phyloP scores from a whole-genome alignment of 2,888 invertebrate genomes.

The Iselma pallidipennis region DNA sequence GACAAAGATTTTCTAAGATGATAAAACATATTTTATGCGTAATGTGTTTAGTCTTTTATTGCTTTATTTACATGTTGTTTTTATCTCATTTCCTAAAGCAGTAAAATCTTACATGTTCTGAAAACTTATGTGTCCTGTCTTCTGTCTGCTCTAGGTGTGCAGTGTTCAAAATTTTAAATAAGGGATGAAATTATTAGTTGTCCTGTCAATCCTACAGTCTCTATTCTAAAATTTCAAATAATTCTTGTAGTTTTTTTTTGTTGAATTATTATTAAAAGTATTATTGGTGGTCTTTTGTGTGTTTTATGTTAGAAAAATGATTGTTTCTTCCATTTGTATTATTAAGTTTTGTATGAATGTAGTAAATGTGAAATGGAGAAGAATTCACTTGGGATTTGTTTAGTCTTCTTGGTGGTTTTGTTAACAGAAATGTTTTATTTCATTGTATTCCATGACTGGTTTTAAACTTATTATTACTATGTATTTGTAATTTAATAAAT shows the following conservation, averaged over 20 bases:
- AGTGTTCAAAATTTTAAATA: background rate
- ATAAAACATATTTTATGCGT: conserved; percentile 49
- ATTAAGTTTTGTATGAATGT: background rate
- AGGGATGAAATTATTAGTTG: too few species aligned
- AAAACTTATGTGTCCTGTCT: conserved; percentile 35
- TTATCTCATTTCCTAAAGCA: conserved; percentile 50
- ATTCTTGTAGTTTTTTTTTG: too few species aligned
- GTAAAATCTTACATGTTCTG: conserved; percentile 47
- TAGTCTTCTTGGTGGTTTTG: conserved; percentile 15
- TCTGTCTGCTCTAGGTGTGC: background rate
- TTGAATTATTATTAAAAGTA: too few species aligned
- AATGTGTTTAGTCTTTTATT: conserved; percentile 50
- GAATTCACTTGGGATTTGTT: conserved; percentile 12
- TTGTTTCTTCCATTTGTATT: background rate
- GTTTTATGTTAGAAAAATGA: too few species aligned
- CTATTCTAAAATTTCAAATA: too few species aligned
- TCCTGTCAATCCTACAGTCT: too few species aligned
- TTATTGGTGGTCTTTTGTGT: too few species aligned
- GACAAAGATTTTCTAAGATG: conserved; percentile 44
- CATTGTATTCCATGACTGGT: background rate
- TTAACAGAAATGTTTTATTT: background rate
- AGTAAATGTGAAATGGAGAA: background rate
- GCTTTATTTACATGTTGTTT: conserved; percentile 48
- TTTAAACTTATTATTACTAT: background rate
- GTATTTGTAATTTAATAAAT: background rate